These are phyloP conservation scores for Eristalinus sepulchralis DNA, from an alignment of 2,888 invertebrate species.

Conservation along the genomic window DNA sequence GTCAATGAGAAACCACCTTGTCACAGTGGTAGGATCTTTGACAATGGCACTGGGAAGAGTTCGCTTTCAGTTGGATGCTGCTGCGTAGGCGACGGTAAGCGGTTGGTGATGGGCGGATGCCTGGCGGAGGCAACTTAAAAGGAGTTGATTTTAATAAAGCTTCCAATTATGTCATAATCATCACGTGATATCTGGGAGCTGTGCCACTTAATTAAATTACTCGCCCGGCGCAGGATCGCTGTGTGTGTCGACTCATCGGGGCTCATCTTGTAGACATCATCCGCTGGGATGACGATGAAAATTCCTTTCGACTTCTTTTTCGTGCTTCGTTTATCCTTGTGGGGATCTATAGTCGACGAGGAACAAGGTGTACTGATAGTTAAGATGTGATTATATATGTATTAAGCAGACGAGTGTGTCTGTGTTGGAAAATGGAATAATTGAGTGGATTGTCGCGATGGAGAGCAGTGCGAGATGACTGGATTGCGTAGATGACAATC, in stretches of 20 bases:
- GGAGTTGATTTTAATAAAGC: slow-evolving; percentile 72
- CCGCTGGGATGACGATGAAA: slow-evolving; percentile 35
- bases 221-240: slow-evolving; percentile 50
- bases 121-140: neutral
- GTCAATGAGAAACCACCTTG: slow-evolving; percentile 24
- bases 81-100: neutral
- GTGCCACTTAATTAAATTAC: slow-evolving; percentile 73
- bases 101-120: neutral
- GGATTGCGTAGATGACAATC: neutral
- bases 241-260: slow-evolving; percentile 37
- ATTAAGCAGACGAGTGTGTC: neutral
- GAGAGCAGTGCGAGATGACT: neutral
- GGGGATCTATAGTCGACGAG: neutral
- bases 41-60: slow-evolving; percentile 9
- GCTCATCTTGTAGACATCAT: slow-evolving; percentile 27
- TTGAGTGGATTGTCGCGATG: neutral
- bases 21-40: slow-evolving; percentile 24
- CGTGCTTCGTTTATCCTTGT: neutral
- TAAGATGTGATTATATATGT: neutral
- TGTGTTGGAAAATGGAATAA: neutral
- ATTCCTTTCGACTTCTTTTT: slow-evolving; percentile 16
- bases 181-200: slow-evolving; percentile 73
- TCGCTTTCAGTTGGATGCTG: neutral
- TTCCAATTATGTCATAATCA: slow-evolving; percentile 74
- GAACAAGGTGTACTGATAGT: neutral